Conservation (phyloP, 2,888 invertebrate species). For the Belgica antarctica region DNA sequence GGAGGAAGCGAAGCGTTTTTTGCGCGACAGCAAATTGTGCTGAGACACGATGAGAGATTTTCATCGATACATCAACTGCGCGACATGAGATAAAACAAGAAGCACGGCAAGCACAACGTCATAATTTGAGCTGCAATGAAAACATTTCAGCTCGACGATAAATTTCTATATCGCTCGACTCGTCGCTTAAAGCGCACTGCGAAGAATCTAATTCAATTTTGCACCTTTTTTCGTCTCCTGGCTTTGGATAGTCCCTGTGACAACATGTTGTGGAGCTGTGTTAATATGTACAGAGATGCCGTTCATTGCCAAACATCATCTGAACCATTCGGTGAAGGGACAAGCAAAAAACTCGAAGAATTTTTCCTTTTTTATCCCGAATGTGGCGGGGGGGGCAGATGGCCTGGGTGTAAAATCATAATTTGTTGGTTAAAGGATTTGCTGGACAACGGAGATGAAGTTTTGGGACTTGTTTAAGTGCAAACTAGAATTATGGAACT, state of each 20-base stretch:
- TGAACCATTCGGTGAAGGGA: neutral
- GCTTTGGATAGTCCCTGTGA: constrained; percentile 4
- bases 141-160: neutral
- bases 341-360: no score
- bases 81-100: neutral
- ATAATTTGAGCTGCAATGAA: neutral
- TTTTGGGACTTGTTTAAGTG: no score
- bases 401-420: no score
- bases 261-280: constrained; percentile 13
- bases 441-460: no score
- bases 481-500: no score
- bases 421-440: no score
- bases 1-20: neutral
- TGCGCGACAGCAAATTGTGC: neutral
- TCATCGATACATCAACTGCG: neutral
- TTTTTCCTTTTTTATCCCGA: no score
- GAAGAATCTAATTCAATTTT: constrained; percentile 40
- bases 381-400: no score
- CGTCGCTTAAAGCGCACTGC: no score
- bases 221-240: neutral
- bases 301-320: neutral
- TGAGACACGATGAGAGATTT: neutral
- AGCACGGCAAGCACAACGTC: neutral
- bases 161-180: neutral
- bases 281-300: constrained; percentile 5